A percentile compares a stretch with the other conserved stretches of the same genome.
Evolutionary conservation across 2,888 invertebrate species (phyloP).

Genomic region (Folsomia candida): DNA sequence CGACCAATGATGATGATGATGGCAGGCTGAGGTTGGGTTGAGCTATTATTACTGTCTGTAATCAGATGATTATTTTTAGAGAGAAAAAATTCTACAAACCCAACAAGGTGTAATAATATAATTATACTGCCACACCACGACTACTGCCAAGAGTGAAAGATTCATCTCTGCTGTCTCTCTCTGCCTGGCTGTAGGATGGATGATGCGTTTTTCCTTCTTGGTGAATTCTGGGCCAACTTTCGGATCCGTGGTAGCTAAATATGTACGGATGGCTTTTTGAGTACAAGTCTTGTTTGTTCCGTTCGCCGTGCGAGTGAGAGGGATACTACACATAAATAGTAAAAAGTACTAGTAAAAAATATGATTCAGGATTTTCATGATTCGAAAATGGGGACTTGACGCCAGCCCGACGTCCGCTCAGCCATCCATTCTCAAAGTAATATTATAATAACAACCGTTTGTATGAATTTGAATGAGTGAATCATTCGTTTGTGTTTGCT

Average conservation of each 20-base stretch:
- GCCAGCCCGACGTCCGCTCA: conserved; percentile 36
- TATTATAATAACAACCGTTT: no score
- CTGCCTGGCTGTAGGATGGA: no score
- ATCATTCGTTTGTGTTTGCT: not conserved
- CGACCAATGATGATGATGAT: conserved; percentile 3
- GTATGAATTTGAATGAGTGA: not conserved
- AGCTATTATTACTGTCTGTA: conserved; percentile 26
- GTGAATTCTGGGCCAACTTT: no score
- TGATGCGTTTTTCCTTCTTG: no score
- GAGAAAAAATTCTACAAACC: conserved; percentile 30
- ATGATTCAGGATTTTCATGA: conserved; percentile 32
- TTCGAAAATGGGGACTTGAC: conserved; percentile 42
- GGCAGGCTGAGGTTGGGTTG: not conserved
- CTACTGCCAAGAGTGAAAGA: no score
- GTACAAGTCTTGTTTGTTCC: not conserved
- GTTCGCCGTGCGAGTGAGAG: not conserved
- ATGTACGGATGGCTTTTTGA: no score
- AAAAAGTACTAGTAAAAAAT: conserved; percentile 13
- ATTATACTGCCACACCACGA: conserved; percentile 38
- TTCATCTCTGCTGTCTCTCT: no score
- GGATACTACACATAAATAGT: not conserved
- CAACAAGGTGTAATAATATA: conserved; percentile 44
- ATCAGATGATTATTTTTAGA: conserved; percentile 35
- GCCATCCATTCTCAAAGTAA: no score
- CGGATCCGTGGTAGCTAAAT: no score